phyloP scores from a whole-genome alignment of 2,113 vertebrate genomes.

The Catagonus wagneri region DNA sequence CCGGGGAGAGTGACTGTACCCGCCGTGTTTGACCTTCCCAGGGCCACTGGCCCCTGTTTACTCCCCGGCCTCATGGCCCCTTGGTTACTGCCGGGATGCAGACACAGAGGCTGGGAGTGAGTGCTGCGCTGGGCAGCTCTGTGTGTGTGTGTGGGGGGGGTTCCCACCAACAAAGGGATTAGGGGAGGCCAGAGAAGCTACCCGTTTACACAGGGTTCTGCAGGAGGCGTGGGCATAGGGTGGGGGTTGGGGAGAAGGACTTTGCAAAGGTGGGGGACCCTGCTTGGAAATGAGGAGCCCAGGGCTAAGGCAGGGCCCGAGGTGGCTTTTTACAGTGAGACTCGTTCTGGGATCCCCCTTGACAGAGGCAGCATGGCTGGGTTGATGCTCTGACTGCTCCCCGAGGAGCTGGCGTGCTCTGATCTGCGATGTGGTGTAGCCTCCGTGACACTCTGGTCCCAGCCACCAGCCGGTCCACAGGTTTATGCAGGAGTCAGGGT shows the following conservation, averaged over 20 bases:
- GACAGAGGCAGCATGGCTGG: not conserved
- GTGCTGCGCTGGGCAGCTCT: not conserved
- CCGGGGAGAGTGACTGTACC: not conserved
- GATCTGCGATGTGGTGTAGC: fast-evolving
- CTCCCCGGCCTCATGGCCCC: not conserved
- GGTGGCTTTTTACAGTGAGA: not conserved
- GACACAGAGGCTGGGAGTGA: not conserved
- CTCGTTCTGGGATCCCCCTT: no score
- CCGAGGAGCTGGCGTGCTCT: not conserved
- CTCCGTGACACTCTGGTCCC: not conserved
- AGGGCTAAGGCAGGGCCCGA: not conserved
- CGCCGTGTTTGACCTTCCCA: not conserved
- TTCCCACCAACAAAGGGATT: not conserved
- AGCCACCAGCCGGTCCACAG: not conserved
- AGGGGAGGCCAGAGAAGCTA: not conserved
- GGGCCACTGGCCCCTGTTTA: not conserved
- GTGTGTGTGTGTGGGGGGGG: not conserved
- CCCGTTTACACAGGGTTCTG: not conserved
- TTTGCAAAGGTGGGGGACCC: not conserved
- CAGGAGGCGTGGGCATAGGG: not conserved
- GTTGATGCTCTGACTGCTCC: not conserved
- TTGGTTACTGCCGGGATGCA: not conserved
- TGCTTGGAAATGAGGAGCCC: not conserved
- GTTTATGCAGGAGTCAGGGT: not conserved
- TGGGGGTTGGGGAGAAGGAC: not conserved